Percentiles rank a stretch among this genome's conserved stretches.
Conservation (phyloP, 1,140 invertebrate genomes). For the Panagrolaimus sp. region DNA sequence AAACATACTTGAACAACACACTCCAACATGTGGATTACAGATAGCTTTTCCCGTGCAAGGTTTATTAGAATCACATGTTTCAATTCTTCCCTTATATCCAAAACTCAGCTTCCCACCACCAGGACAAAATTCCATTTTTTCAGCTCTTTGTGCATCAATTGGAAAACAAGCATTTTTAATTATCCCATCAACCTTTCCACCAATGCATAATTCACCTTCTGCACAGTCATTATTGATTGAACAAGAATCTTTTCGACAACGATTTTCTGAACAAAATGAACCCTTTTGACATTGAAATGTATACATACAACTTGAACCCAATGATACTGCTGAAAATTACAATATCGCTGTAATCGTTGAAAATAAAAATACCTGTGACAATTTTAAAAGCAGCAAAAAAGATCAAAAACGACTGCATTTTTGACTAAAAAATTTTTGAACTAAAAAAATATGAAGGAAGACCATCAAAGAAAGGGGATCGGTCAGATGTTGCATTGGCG, state of each 20-base stretch:
- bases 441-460: no score
- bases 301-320: neutral
- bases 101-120: slow-evolving; percentile 22
- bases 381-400: no score
- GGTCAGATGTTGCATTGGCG: no score
- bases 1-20: slow-evolving; percentile 28
- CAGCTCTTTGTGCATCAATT: neutral
- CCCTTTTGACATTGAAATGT: slow-evolving; percentile 17
- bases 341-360: no score
- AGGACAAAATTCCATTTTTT: slow-evolving; percentile 28
- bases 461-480: no score
- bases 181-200: slow-evolving; percentile 20
- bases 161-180: slow-evolving; percentile 27
- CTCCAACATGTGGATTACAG: slow-evolving; percentile 31
- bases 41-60: slow-evolving; percentile 22
- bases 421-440: no score
- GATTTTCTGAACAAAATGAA: slow-evolving; percentile 12
- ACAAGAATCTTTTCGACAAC: slow-evolving; percentile 15
- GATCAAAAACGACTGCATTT: no score
- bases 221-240: slow-evolving; percentile 18
- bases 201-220: slow-evolving; percentile 24
- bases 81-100: slow-evolving; percentile 7
- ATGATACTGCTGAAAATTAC: neutral
- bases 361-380: no score
- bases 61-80: slow-evolving; percentile 26